phyloP scores from a whole-genome alignment of 2,797 vertebrate genomes.

The Zalophus californianus region DNA sequence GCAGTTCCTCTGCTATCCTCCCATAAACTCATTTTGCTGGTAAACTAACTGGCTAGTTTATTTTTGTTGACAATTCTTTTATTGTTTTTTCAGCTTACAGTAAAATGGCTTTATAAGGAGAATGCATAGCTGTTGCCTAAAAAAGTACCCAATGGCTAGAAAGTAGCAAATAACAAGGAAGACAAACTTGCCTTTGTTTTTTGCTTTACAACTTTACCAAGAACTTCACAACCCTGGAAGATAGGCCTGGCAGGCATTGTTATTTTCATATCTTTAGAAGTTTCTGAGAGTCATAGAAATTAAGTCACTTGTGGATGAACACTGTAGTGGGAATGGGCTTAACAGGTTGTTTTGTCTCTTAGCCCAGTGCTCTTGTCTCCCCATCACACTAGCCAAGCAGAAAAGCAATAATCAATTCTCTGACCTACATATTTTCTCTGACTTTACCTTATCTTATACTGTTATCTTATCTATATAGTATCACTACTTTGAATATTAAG shows the following conservation, averaged over 20 bases:
- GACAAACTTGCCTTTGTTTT: neutral
- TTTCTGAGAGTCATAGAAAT: neutral
- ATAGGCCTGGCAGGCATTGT: neutral
- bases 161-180: neutral
- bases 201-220: neutral
- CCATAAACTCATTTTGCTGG: neutral
- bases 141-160: neutral
- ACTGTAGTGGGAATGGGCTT: neutral
- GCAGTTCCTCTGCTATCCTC: neutral
- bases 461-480: neutral
- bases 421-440: neutral
- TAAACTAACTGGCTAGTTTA: neutral
- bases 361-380: neutral
- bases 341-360: neutral
- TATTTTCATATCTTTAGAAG: neutral
- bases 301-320: neutral
- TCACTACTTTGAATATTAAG: conserved; percentile 21
- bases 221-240: neutral
- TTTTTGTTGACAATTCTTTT: neutral
- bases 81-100: neutral
- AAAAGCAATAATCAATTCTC: neutral
- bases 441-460: neutral
- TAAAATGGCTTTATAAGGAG: conserved; percentile 33
- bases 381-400: neutral
- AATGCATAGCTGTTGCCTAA: neutral